Conservation (phyloP, 2,888 invertebrate genomes). For the Drosophila ustulata region DNA sequence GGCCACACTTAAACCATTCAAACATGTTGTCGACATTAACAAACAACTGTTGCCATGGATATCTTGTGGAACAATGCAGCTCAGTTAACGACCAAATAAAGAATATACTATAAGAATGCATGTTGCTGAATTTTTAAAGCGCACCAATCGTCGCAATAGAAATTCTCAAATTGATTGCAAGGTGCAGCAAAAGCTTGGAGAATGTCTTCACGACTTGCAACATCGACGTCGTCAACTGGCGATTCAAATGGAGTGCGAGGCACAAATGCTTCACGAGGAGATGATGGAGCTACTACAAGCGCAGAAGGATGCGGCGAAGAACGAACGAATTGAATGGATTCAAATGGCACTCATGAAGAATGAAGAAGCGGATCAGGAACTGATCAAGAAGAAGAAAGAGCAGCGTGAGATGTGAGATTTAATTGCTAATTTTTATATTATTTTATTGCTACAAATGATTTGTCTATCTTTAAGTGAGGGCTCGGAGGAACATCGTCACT, state of each 20-base stretch:
- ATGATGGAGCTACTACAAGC: conserved; percentile 34
- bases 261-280: conserved; percentile 30
- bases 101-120: conserved; percentile 37
- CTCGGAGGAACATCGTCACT: conserved; percentile 63
- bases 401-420: conserved; percentile 63
- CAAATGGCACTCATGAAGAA: conserved; percentile 49
- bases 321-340: conserved; percentile 63
- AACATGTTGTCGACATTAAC: background rate
- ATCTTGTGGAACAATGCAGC: background rate
- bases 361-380: conserved; percentile 41
- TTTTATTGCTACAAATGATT: fast-evolving
- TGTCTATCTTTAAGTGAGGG: conserved; percentile 44
- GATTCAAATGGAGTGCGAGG: conserved; percentile 35
- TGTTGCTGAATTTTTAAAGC: conserved; percentile 53
- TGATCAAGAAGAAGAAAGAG: conserved; percentile 52
- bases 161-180: conserved; percentile 49
- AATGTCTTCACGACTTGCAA: conserved; percentile 52
- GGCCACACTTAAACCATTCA: background rate
- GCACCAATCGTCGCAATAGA: conserved; percentile 61
- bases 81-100: conserved; percentile 21
- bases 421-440: fast-evolving
- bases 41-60: conserved; percentile 37
- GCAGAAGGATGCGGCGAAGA: conserved; percentile 38
- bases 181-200: conserved; percentile 42
- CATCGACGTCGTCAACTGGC: conserved; percentile 51